These are phyloP conservation scores for Trogon melanurus DNA, from an alignment of 2,113 vertebrate species.

Conservation along the genomic window DNA sequence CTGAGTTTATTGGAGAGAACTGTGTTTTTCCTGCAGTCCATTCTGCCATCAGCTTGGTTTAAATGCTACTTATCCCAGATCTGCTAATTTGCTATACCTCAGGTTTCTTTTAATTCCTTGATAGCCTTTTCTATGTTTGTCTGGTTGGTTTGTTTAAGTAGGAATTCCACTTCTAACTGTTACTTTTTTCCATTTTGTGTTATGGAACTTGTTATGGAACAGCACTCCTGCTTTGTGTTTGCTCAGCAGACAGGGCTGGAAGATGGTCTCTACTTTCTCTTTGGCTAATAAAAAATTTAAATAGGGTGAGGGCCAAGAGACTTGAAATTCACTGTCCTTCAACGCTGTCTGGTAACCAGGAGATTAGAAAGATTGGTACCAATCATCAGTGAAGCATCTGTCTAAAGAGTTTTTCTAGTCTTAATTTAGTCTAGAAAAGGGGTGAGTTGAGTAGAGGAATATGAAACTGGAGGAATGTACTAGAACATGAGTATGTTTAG, in stretches of 20 bases:
- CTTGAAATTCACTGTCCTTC: too few species aligned
- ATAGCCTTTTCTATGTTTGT: background rate
- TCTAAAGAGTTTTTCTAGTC: background rate
- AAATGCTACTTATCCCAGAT: background rate
- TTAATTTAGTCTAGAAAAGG: too few species aligned
- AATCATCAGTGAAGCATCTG: background rate
- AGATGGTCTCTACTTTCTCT: background rate
- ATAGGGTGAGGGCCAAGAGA: background rate
- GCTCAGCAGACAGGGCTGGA: background rate
- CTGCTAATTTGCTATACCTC: background rate
- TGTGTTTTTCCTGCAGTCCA: background rate
- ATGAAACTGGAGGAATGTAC: background rate
- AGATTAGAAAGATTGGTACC: background rate
- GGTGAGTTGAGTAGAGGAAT: background rate
- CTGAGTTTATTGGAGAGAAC: background rate
- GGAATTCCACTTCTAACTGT: background rate
- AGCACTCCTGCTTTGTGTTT: background rate
- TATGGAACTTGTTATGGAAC: background rate
- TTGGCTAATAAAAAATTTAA: background rate
- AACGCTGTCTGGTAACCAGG: background rate
- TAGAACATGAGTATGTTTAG: background rate
- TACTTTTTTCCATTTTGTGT: background rate
- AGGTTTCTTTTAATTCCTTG: background rate
- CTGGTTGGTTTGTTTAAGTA: background rate
- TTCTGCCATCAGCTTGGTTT: background rate